Conservation (phyloP, 2,888 invertebrate species). For the Watsonalla cultraria region DNA sequence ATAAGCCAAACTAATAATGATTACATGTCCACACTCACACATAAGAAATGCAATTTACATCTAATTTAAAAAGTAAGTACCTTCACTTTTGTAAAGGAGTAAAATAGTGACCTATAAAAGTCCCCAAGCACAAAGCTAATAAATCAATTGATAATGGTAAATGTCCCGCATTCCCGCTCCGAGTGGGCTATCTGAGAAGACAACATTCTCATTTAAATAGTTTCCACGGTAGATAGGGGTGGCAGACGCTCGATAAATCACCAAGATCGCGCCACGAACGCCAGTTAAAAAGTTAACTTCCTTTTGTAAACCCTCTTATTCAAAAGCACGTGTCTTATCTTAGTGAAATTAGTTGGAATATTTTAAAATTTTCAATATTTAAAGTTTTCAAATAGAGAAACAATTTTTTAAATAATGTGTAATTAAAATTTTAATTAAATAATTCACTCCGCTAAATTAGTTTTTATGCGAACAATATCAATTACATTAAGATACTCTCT, state of each 20-base stretch:
- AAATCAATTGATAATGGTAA: conserved; percentile 45
- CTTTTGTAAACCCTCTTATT: conserved; percentile 31
- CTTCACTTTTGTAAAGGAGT: too few relatives aligned
- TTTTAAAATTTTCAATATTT: neutral
- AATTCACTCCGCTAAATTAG: too few relatives aligned
- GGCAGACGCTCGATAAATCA: conserved; percentile 31
- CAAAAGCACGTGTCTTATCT: conserved; percentile 12
- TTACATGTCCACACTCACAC: too few relatives aligned
- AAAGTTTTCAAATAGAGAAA: too few relatives aligned
- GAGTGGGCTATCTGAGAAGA: conserved; percentile 41
- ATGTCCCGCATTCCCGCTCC: conserved; percentile 20
- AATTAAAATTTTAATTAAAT: too few relatives aligned
- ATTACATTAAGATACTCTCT: too few relatives aligned
- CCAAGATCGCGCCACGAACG: conserved; percentile 26
- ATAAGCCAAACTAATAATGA: too few relatives aligned
- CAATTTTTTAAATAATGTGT: too few relatives aligned
- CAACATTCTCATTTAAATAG: conserved; percentile 70
- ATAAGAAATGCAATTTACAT: too few relatives aligned
- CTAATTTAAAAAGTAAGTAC: too few relatives aligned
- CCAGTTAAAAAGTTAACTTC: conserved; percentile 57
- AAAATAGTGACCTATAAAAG: too few relatives aligned
- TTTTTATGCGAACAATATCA: too few relatives aligned
- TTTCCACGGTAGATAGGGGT: conserved; percentile 39
- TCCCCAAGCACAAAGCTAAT: conserved; percentile 14
- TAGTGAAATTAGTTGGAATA: neutral